phyloP scores from a whole-genome alignment of 1,140 invertebrate genomes.

The Drosophila murphyi region DNA sequence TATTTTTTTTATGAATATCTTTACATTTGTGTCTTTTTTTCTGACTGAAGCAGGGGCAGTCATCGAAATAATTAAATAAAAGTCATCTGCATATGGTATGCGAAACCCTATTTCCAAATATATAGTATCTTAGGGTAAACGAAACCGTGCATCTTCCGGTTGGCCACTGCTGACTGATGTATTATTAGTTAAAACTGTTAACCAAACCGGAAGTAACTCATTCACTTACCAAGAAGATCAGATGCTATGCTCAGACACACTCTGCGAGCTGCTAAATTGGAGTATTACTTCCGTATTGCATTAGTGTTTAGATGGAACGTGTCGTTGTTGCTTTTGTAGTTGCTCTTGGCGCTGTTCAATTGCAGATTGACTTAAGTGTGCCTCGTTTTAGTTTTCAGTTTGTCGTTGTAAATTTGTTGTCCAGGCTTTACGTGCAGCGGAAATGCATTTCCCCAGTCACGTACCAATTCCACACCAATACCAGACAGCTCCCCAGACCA shows the following conservation, averaged over 20 bases:
- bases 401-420: constrained; percentile 60
- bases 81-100: not conserved
- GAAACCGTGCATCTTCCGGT: not conserved
- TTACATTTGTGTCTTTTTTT: too few relatives aligned
- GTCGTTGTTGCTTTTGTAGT: constrained; percentile 18
- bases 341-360: constrained; percentile 51
- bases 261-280: constrained; percentile 55
- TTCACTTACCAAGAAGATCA: constrained; percentile 80
- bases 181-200: constrained; percentile 80
- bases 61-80: too few relatives aligned
- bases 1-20: too few relatives aligned
- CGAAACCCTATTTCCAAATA: not conserved
- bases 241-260: constrained; percentile 39
- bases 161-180: constrained; percentile 39
- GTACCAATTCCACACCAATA: constrained; percentile 55
- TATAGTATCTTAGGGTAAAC: not conserved
- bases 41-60: too few relatives aligned
- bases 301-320: constrained; percentile 67
- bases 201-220: constrained; percentile 77
- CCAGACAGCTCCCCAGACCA: constrained; percentile 31
- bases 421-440: constrained; percentile 69
- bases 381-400: constrained; percentile 72
- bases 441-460: constrained; percentile 81
- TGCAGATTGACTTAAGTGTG: constrained; percentile 79
- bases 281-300: constrained; percentile 81